Evolutionary conservation across 2,888 invertebrate species (phyloP), one percentile per base, ranked within the genome.

Genomic region (Amitus sp.): DNA sequence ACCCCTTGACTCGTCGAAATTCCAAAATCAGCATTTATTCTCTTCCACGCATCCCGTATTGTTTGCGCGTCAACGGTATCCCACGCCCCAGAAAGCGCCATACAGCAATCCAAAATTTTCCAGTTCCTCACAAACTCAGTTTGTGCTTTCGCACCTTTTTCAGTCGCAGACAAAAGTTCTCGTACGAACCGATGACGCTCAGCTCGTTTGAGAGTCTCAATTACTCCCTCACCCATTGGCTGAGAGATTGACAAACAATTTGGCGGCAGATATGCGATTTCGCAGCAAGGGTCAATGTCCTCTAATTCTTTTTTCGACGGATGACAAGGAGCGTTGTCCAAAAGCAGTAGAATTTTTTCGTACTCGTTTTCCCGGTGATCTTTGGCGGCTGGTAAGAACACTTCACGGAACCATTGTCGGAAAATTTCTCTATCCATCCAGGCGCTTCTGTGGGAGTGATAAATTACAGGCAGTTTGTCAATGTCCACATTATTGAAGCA

Each of bases 391-490:
- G n/a, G 30, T 2, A 30, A n/a, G 10, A 30, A 30, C 2, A 30
- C n/a, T 3, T 3, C 10, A n/a, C 10, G 2, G n/a, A 3, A 30
- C 30, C 30, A 30, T 30, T 30, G 2, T 30, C 30, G 30, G 10
- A 72, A 71, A 30, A 71, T 60, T 12, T 20, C 39, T 17, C 30
- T 23, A 47, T 63, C 65, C 72, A 76, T 74, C 73, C 73, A 75
- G 1, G 73, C 73, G 30, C 30, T 73, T 20, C 47, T 49, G 34
- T 71, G 70, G 6, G 30, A 18, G 54, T 54, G 54, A 37, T 71
- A 70, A 9, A 47, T 27, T 3, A 73, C 56, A 19, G 69, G 70
- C 17, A 72, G 48, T 1, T 27, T 30, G n/a, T n/a, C n/a, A n/a
- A n/a, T n/a, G 7, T 33, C 33, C 4, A 69, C 45, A 46, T 69